Conservation (phyloP, 1,140 invertebrate genomes). For the Harlomillsia oculata region DNA sequence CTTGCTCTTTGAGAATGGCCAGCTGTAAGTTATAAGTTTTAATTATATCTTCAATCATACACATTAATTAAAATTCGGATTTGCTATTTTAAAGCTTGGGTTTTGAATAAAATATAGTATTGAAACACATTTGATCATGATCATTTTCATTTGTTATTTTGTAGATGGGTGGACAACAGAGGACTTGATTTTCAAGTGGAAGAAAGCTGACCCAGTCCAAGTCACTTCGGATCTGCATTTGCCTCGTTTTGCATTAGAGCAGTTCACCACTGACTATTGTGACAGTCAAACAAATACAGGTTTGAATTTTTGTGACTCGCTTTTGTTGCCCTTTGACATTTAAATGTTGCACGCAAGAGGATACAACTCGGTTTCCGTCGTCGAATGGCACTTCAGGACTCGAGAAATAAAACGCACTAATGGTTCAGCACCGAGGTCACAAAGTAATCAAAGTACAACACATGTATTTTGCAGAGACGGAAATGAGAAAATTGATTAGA, state of each 20-base stretch:
- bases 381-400: too few relatives aligned
- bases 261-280: slow-evolving; percentile 45
- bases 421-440: too few relatives aligned
- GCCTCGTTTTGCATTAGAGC: slow-evolving; percentile 45
- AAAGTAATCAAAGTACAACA: too few relatives aligned
- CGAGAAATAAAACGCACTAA: too few relatives aligned
- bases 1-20: slow-evolving; percentile 84
- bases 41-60: not conserved
- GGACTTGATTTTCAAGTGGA: slow-evolving; percentile 48
- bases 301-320: too few relatives aligned
- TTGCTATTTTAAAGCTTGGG: not conserved
- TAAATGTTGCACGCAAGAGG: too few relatives aligned
- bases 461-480: too few relatives aligned
- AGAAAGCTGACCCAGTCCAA: slow-evolving; percentile 45
- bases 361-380: too few relatives aligned
- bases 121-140: not conserved
- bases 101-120: not conserved
- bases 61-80: not conserved
- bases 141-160: not conserved
- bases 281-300: slow-evolving; percentile 48
- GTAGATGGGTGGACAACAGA: slow-evolving; percentile 48
- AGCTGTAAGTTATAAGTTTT: slow-evolving; percentile 71
- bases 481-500: too few relatives aligned
- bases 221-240: slow-evolving; percentile 45
- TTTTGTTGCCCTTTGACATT: too few relatives aligned